Evolutionary conservation across 2,113 vertebrate species (phyloP).

Genomic region (Misgurnus anguillicaudatus): DNA sequence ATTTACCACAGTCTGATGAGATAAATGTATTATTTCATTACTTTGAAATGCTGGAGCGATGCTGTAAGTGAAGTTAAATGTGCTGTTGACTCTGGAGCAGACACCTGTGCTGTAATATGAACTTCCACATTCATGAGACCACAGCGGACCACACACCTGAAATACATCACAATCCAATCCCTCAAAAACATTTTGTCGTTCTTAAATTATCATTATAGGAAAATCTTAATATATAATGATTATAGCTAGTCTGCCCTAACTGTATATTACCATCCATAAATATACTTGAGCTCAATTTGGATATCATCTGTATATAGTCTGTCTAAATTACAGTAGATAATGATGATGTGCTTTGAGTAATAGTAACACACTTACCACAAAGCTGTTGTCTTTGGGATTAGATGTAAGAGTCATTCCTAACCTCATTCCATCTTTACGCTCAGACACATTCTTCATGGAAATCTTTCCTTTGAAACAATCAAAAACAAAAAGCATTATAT

Average conservation of each 20-base stretch:
- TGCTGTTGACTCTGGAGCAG: slow-evolving; percentile 86
- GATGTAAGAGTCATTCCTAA: slow-evolving; percentile 54
- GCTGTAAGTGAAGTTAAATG: slow-evolving; percentile 85
- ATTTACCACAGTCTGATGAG: too few species aligned
- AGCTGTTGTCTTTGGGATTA: slow-evolving; percentile 55
- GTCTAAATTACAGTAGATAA: too few species aligned
- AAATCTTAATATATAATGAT: too few species aligned
- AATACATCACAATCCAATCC: slow-evolving; percentile 30
- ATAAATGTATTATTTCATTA: slow-evolving; percentile 60
- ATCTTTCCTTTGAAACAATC: slow-evolving; percentile 30
- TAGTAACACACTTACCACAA: slow-evolving; percentile 47
- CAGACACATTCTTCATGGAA: slow-evolving; percentile 46
- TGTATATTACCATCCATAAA: too few species aligned
- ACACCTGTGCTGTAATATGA: slow-evolving; percentile 95
- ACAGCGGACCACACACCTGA: slow-evolving; percentile 93
- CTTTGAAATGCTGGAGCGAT: slow-evolving; percentile 91
- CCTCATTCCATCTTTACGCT: slow-evolving; percentile 52
- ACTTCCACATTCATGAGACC: slow-evolving; percentile 96
- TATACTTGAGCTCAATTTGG: too few species aligned
- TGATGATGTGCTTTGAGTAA: too few species aligned
- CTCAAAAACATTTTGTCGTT: too few species aligned
- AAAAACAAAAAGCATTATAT: background rate
- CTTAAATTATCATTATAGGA: too few species aligned
- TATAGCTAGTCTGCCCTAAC: too few species aligned
- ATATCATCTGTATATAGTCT: too few species aligned